A percentile compares a stretch with the other conserved stretches of the same genome.
Conservation (phyloP, 2,113 vertebrate species). For the Cottus gobio region DNA sequence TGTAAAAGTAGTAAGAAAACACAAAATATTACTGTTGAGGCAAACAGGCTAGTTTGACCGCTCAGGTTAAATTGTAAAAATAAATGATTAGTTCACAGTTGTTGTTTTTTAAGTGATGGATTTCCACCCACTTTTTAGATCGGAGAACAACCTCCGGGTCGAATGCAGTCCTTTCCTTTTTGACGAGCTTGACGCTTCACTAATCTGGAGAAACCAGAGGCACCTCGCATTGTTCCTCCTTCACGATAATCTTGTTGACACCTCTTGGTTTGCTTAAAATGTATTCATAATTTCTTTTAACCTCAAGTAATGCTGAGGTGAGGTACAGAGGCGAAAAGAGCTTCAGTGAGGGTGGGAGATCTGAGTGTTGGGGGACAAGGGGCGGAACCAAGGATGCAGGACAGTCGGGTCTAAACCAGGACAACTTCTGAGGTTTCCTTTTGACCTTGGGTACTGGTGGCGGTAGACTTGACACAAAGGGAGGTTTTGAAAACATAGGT, state of each 20-base stretch:
- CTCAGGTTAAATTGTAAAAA: background rate
- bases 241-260: background rate
- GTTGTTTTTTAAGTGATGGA: background rate
- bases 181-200: rapidly evolving
- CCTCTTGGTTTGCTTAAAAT: constrained; percentile 46
- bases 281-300: constrained; percentile 69
- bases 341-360: constrained; percentile 37
- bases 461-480: background rate
- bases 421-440: background rate
- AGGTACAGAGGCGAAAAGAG: constrained; percentile 65
- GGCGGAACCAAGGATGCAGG: background rate
- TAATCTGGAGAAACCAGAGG: background rate
- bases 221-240: constrained; percentile 8
- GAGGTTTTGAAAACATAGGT: background rate
- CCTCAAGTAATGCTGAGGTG: constrained; percentile 69
- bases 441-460: background rate
- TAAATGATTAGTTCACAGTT: background rate
- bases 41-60: too few species aligned
- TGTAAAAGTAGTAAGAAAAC: background rate
- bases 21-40: background rate
- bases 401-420: background rate
- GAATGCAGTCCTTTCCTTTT: constrained; percentile 44
- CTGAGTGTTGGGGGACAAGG: background rate
- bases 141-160: constrained; percentile 65
- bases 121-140: background rate